Base-by-base conservation (phyloP, 2,888 invertebrate genomes). In the Tetragonisca angustula region DNA sequence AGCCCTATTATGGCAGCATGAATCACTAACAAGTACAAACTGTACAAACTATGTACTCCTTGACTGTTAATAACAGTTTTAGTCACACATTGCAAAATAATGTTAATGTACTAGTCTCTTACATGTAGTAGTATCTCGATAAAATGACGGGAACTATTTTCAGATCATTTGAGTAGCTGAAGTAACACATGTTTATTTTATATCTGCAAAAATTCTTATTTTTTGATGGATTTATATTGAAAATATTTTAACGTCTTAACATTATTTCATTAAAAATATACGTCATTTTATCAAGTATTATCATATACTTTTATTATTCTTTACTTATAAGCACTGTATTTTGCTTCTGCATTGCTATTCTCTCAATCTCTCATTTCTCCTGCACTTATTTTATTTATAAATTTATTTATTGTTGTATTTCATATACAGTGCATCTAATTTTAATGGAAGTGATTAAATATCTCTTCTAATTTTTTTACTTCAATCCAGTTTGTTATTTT, bases 1-100 rank as follows among this genome's bases (percentile, higher is more conserved):
- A 87, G 79, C 88, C 92, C 78, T 91, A 93, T 92, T 94, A 94
- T 83, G 94, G 94, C 83, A 94, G 94, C 94, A 94, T 94, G 94
- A 93, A 92, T 90, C 76, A 91, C 82, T 91, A 90, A 91, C 86
- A 85, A 75, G 72, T 89, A 86, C 83, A 83, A 69, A 85, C 81
- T 76, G 79, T 83, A 68, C 65, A 76, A 82, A 78, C 67, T 82
- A 65, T 52, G 56, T 74, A 69, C 70, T 62, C 19, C 65, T 64
- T 70, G 59, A 80, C 79, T 24, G 49, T 24, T n/a, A 72, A 72
- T 56, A 52, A 56, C 21, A 62, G n/a, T 36, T 32, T 62, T 52
- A 67, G 68, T 62, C 36, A 52, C 36, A 61, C 27, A 54, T 65
- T 73, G 49, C 61, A 74, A 71, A 36, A 36, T n/a, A 56, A 4